phyloP scores from a whole-genome alignment of 2,113 vertebrate genomes.

The Acrocephalus arundinaceus region DNA sequence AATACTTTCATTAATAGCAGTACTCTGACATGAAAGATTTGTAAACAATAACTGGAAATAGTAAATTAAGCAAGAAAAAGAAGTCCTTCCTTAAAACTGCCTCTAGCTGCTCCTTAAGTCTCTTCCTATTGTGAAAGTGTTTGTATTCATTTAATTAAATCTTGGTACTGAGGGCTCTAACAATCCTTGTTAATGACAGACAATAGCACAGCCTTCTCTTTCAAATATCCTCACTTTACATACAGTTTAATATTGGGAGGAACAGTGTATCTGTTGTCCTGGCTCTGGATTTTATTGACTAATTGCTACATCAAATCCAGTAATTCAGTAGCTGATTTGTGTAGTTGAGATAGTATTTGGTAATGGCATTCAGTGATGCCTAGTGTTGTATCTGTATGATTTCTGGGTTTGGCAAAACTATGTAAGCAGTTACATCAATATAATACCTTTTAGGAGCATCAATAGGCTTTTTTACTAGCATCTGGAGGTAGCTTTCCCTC shows the following conservation, averaged over 20 bases:
- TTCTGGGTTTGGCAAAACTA: background rate
- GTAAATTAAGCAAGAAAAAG: background rate
- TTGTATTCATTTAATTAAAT: background rate
- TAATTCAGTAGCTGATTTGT: background rate
- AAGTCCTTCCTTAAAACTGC: background rate
- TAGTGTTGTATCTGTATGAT: background rate
- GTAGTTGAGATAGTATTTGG: background rate
- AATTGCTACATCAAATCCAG: background rate
- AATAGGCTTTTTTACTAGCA: background rate
- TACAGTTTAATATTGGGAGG: background rate
- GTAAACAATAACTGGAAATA: slow-evolving; percentile 5
- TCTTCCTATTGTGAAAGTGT: background rate
- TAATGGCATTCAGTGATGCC: background rate
- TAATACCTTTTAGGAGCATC: background rate
- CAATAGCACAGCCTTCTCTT: background rate
- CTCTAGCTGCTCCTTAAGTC: background rate
- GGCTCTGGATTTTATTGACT: background rate
- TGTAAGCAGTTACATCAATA: background rate
- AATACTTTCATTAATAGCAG: background rate
- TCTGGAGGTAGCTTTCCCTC: background rate
- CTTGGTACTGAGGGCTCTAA: background rate
- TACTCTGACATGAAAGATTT: background rate
- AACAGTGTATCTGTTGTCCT: background rate
- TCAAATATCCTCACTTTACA: background rate
- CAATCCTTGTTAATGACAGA: background rate